A percentile compares a stretch with the other conserved stretches of the same genome.
These are phyloP conservation scores for Zoanthus solanderi DNA, from an alignment of 92 coral and sea anemone genomes.

Conservation along the genomic window DNA sequence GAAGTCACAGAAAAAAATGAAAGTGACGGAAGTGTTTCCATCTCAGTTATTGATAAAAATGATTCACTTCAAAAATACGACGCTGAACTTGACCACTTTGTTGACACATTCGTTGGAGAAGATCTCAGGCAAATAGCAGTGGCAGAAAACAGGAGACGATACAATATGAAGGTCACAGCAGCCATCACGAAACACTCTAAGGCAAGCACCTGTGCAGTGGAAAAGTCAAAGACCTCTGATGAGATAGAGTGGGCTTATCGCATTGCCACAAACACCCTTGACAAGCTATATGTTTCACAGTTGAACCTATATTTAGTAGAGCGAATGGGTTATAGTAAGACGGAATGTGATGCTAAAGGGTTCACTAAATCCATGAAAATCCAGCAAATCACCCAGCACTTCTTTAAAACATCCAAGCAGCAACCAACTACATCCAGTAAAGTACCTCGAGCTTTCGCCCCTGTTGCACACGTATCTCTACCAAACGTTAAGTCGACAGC, in stretches of 20 bases:
- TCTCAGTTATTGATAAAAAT: conserved; percentile 49
- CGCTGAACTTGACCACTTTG: conserved; percentile 56
- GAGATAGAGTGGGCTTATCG: conserved; percentile 62
- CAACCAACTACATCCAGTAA: too few species aligned
- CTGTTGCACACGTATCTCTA: too few species aligned
- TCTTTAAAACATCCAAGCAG: too few species aligned
- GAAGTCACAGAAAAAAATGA: neutral
- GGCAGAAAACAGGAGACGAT: conserved; percentile 45
- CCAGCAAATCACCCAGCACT: too few species aligned
- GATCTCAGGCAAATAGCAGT: conserved; percentile 48
- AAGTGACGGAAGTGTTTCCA: conserved; percentile 1
- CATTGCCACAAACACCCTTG: conserved; percentile 35
- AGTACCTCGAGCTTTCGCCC: too few species aligned
- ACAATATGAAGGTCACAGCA: conserved; percentile 56
- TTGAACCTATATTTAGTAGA: neutral
- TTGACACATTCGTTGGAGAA: conserved; percentile 50
- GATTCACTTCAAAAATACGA: conserved; percentile 55
- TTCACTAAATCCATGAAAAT: too few species aligned
- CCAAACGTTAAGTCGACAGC: too few species aligned
- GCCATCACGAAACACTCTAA: conserved; percentile 46
- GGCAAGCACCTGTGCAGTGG: conserved; percentile 62
- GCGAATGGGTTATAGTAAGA: too few species aligned
- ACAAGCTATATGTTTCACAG: conserved; percentile 58
- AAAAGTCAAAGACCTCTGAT: conserved; percentile 62
- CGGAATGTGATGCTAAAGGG: too few species aligned